Evolutionary conservation across 2,797 vertebrate species (phyloP).

Genomic region (Coccyzus lansbergi): DNA sequence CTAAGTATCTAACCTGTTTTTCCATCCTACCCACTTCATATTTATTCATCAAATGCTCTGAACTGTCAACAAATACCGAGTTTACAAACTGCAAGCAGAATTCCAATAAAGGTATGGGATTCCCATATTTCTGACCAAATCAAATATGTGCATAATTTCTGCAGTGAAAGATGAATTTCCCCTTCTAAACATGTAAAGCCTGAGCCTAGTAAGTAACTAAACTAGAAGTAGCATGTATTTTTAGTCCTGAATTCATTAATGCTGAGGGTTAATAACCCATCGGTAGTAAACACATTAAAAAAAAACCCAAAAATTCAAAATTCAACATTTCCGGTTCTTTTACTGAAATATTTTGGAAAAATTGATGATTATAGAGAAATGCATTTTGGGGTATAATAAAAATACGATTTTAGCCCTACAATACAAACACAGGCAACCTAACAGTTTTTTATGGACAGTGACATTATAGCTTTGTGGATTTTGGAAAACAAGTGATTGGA

Average conservation of each 20-base stretch:
- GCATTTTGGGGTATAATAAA: neutral
- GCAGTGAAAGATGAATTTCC: constrained; percentile 37
- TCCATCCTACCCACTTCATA: neutral
- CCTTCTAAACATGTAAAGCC: constrained; percentile 26
- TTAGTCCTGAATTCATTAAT: neutral
- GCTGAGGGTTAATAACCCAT: constrained; percentile 57
- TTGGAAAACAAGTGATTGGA: neutral
- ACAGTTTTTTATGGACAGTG: neutral
- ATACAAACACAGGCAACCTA: neutral
- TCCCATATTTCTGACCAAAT: neutral
- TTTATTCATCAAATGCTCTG: neutral
- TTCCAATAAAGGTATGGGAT: neutral
- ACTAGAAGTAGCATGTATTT: constrained; percentile 47
- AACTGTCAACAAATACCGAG: neutral
- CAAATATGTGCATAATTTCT: constrained; percentile 39
- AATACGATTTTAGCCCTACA: neutral
- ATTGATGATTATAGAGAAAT: neutral
- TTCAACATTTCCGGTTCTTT: constrained; percentile 7
- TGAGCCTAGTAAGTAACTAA: constrained; percentile 32
- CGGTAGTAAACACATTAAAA: constrained; percentile 39
- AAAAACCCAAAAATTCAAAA: constrained; percentile 41
- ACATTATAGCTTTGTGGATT: neutral
- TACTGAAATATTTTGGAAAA: constrained; percentile 25
- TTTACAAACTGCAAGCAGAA: constrained; percentile 15
- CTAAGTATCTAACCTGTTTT: neutral